Conservation (phyloP, 2,113 vertebrate species). For the Lota lota region DNA sequence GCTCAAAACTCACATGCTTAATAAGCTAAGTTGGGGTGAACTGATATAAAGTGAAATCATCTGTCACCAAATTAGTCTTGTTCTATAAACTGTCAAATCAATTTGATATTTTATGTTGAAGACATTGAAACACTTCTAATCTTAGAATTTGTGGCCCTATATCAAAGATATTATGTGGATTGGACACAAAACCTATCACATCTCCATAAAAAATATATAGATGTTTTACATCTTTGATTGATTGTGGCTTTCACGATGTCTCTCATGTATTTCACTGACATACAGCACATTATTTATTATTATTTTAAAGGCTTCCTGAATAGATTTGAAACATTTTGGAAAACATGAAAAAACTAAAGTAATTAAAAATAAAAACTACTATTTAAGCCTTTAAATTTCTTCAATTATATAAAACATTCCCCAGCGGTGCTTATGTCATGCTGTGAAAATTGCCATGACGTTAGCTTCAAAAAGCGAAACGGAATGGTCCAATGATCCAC, state of each 20-base stretch:
- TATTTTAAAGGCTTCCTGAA: not conserved
- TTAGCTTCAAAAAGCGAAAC: conserved; percentile 37
- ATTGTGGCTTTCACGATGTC: not conserved
- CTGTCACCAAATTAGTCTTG: not conserved
- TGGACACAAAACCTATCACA: not conserved
- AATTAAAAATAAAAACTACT: not conserved
- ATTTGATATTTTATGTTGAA: not conserved
- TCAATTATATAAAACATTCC: not conserved
- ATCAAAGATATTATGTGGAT: conserved; percentile 3
- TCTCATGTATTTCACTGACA: not conserved
- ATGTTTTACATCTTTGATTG: not conserved
- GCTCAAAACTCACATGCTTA: too few species aligned
- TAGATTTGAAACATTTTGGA: not conserved
- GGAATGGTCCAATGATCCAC: conserved; percentile 49
- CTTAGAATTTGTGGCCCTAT: not conserved
- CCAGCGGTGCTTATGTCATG: not conserved
- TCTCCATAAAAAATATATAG: not conserved
- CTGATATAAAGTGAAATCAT: conserved; percentile 12
- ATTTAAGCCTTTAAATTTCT: not conserved
- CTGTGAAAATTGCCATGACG: conserved; percentile 4
- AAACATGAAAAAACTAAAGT: not conserved
- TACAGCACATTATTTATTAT: too few species aligned
- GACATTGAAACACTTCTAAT: not conserved
- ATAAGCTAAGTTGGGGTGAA: not conserved
- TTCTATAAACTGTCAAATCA: not conserved